Base-by-base conservation (phyloP, 2,797 vertebrate species). In the Pangasius krempfi region DNA sequence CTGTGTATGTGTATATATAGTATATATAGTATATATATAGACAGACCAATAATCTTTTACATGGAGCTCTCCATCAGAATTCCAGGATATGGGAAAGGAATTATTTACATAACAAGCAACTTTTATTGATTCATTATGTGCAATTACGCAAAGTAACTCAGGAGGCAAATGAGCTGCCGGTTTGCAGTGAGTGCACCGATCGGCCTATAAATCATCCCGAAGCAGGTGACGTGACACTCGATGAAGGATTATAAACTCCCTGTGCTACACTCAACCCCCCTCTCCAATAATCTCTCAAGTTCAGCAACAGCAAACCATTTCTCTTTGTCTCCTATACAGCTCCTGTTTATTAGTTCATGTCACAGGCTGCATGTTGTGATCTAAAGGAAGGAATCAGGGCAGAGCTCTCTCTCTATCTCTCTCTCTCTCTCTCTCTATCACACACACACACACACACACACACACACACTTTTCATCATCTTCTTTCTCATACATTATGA, bases 241-340 rank as follows among this genome's bases (percentile, higher is more conserved):
- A 37, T 56, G n/a, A 60, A 73, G 40, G 50, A 40, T 70, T 62
- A 70, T 37, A 52, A 37, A 83, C 37, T 30, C 40, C 87, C 58
- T 78, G 75, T 25, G n/a, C 54, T 58, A 12, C 20, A 27, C 62
- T 58, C 83, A 54, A 54, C n/a, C 58, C 56, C 40, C 81, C 50
- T 75, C 25, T 12, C 66, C 22, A 7, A 44, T 25, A 54, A 27
- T 58, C 79, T 81, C 79, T 60, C 20, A 64, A 30, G 22, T 66
- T 83, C 16, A 13, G 64, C 62, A 75, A 84, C 87, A 87, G 90
- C 90, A 91, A 91, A 87, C 86, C 89, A 88, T 92, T 91, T 85
- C 56, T 86, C 70, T 56, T 58, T 88, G 52, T 87, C 78, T 82
- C 18, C 47, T 87, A 88, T 88, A 2, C 22, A 87, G 78, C 88